Percentiles rank a stretch among this genome's conserved stretches.
Evolutionary conservation across 2,888 invertebrate species (phyloP).

Genomic region (Torymus auratus): DNA sequence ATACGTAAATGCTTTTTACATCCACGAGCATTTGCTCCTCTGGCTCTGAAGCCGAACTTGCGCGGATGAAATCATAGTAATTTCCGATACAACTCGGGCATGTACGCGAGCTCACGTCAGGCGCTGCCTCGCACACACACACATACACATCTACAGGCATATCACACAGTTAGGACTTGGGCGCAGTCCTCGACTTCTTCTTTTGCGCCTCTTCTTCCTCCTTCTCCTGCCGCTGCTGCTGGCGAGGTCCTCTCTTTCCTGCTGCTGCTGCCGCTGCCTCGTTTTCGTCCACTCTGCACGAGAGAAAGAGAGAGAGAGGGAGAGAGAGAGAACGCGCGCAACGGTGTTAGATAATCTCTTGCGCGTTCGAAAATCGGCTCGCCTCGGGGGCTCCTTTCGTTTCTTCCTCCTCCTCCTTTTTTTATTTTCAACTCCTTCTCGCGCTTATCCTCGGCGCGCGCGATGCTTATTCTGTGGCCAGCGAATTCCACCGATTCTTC

Average conservation of each 20-base stretch:
- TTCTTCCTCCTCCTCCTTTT: slow-evolving; percentile 29
- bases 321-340: slow-evolving; percentile 26
- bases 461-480: not conserved
- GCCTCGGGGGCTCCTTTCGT: slow-evolving; percentile 57
- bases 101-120: not conserved
- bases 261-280: slow-evolving; percentile 25
- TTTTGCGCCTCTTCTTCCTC: slow-evolving; percentile 3
- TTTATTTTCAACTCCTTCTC: slow-evolving; percentile 1
- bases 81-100: slow-evolving; percentile 17
- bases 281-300: slow-evolving; percentile 32
- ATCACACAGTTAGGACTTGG: not conserved
- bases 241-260: slow-evolving; percentile 53
- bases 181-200: slow-evolving; percentile 22
- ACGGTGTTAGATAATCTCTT: slow-evolving; percentile 72
- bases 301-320: slow-evolving; percentile 5
- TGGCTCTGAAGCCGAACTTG: not conserved
- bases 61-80: slow-evolving; percentile 47
- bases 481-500: slow-evolving; percentile 22
- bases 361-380: slow-evolving; percentile 66
- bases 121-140: not conserved
- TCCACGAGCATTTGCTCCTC: too few species aligned
- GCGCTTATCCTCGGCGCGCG: not conserved
- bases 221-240: slow-evolving; percentile 48
- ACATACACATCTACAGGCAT: not conserved
- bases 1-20: not conserved